These are phyloP conservation scores for Hemaris fuciformis DNA, from an alignment of 2,888 invertebrate species.

Conservation along the genomic window DNA sequence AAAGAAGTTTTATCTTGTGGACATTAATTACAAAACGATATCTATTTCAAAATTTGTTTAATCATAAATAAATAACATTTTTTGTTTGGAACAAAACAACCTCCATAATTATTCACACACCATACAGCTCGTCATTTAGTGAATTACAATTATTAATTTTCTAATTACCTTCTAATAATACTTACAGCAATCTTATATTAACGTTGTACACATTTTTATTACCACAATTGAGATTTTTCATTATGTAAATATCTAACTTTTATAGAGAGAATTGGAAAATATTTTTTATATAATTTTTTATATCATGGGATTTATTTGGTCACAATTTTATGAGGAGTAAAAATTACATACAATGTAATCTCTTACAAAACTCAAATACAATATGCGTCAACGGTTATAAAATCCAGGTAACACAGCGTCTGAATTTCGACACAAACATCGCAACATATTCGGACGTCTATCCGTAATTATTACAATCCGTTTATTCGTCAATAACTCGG, in stretches of 20 bases:
- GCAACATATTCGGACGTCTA: not conserved
- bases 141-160: conserved; percentile 75
- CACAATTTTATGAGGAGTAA: conserved; percentile 41
- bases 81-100: conserved; percentile 81
- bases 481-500: not conserved
- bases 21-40: conserved; percentile 19
- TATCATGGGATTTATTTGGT: conserved; percentile 48
- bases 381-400: not conserved
- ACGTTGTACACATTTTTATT: conserved; percentile 77
- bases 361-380: not conserved
- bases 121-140: conserved; percentile 75
- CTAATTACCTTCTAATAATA: conserved; percentile 80
- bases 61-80: conserved; percentile 81
- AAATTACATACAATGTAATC: not conserved
- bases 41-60: conserved; percentile 80
- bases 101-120: conserved; percentile 78
- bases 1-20: not conserved
- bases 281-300: conserved; percentile 42
- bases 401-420: not conserved
- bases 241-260: conserved; percentile 70
- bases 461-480: not conserved
- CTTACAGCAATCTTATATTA: conserved; percentile 79
- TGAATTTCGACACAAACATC: not conserved
- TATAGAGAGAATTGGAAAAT: conserved; percentile 75
- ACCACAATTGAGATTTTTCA: conserved; percentile 79